Percentiles rank a stretch among this genome's conserved stretches.
Evolutionary conservation across 37 sponge, comb jelly and placozoan species (phyloP).

Genomic region (Diacarnus erythraeanus): DNA sequence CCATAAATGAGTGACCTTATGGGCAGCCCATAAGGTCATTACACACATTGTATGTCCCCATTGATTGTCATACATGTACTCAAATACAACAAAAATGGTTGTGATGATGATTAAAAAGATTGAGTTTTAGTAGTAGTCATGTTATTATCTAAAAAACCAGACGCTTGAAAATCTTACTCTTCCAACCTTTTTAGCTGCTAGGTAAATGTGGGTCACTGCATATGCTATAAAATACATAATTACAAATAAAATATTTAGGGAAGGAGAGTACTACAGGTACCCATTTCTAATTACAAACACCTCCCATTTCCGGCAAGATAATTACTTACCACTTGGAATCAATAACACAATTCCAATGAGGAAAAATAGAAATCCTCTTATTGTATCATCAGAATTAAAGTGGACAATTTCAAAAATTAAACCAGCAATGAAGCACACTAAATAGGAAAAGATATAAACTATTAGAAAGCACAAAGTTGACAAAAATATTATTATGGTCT

Average conservation of each 20-base stretch:
- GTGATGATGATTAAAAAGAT: too few species aligned
- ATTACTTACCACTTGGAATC: slow-evolving; percentile 53
- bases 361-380: slow-evolving; percentile 66
- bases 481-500: too few species aligned
- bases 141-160: slow-evolving; percentile 56
- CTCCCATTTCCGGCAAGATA: not conserved
- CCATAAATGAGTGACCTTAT: too few species aligned
- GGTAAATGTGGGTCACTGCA: slow-evolving; percentile 64
- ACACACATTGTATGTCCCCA: too few species aligned
- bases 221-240: slow-evolving; percentile 32
- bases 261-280: not conserved
- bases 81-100: too few species aligned
- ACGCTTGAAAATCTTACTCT: slow-evolving; percentile 58
- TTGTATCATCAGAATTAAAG: slow-evolving; percentile 24
- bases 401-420: slow-evolving; percentile 46
- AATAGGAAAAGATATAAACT: too few species aligned
- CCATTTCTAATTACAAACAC: not conserved
- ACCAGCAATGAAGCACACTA: slow-evolving; percentile 34
- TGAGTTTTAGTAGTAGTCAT: too few species aligned
- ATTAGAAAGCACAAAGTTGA: too few species aligned
- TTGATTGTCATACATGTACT: too few species aligned
- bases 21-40: too few species aligned
- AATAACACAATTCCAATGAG: slow-evolving; percentile 49
- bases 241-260: not conserved
- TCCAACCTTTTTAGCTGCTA: slow-evolving; percentile 73